These are phyloP conservation scores for Geotrypetes seraphini DNA, from an alignment of 2,797 vertebrate species.

Conservation along the genomic window DNA sequence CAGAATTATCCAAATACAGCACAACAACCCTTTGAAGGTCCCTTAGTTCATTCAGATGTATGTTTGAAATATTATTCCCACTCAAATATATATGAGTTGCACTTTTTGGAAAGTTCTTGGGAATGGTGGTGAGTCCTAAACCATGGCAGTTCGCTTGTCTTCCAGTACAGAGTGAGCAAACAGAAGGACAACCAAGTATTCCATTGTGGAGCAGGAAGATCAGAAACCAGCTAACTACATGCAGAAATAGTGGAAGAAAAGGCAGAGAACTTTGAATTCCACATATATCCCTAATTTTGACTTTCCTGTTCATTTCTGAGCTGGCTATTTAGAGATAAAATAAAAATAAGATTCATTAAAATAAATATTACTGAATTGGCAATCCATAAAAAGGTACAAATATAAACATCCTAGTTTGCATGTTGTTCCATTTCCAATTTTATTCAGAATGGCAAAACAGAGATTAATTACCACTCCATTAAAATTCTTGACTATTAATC, in stretches of 20 bases:
- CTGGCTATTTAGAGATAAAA: slow-evolving; percentile 27
- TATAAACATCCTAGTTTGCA: too few species aligned
- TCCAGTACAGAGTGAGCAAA: slow-evolving; percentile 46
- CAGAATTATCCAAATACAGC: slow-evolving; percentile 46
- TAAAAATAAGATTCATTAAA: too few species aligned
- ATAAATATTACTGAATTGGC: too few species aligned
- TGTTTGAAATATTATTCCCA: slow-evolving; percentile 45
- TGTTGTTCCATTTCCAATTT: too few species aligned
- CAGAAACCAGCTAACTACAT: slow-evolving; percentile 36
- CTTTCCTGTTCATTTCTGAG: slow-evolving; percentile 47
- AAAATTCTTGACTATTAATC: too few species aligned
- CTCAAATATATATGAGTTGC: slow-evolving; percentile 37
- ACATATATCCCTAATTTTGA: slow-evolving; percentile 40
- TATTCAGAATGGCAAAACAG: too few species aligned
- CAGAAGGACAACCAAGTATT: slow-evolving; percentile 33
- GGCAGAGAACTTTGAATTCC: slow-evolving; percentile 35
- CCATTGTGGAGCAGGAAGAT: slow-evolving; percentile 41
- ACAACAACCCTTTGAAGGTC: slow-evolving; percentile 38
- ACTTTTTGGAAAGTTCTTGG: slow-evolving; percentile 38
- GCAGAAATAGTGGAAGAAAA: slow-evolving; percentile 20
- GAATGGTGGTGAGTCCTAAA: slow-evolving; percentile 37
- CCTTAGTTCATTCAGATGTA: slow-evolving; percentile 31
- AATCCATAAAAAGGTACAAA: too few species aligned
- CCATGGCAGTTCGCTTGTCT: slow-evolving; percentile 45
- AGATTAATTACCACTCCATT: too few species aligned